Evolutionary conservation across 64 coral and sea anemone genomes (phyloP).

Genomic region (Montipora cactus): DNA sequence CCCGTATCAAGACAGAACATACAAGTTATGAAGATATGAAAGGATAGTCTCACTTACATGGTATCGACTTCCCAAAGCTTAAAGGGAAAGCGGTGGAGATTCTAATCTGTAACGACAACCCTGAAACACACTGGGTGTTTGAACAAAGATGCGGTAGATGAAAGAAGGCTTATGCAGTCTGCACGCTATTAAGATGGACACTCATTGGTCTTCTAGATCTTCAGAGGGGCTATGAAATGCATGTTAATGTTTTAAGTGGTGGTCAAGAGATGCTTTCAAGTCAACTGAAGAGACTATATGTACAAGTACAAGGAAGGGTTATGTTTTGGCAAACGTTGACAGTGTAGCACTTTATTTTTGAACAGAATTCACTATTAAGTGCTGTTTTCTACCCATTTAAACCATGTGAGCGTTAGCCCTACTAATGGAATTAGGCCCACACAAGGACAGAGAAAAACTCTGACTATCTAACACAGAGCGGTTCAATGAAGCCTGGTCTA

Average conservation of each 20-base stretch:
- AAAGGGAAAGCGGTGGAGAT: background rate
- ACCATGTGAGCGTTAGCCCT: too few species aligned
- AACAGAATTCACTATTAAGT: too few species aligned
- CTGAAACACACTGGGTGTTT: constrained; percentile 37
- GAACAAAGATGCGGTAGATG: constrained; percentile 33
- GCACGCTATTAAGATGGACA: constrained; percentile 14
- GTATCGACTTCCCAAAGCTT: too few species aligned
- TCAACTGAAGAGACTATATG: constrained; percentile 30
- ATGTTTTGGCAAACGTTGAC: background rate
- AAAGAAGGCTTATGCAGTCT: constrained; percentile 26
- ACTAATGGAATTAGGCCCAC: too few species aligned
- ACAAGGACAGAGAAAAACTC: too few species aligned
- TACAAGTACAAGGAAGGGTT: background rate
- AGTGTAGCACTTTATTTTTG: too few species aligned
- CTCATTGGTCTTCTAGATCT: too few species aligned
- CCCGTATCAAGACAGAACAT: too few species aligned
- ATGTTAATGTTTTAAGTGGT: constrained; percentile 7
- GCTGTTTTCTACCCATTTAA: too few species aligned
- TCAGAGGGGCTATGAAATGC: background rate
- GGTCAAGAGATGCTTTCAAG: constrained; percentile 11
- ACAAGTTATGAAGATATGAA: too few species aligned
- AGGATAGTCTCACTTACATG: too few species aligned
- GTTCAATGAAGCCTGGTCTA: background rate
- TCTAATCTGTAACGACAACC: constrained; percentile 34
- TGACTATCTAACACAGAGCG: too few species aligned